Percentiles rank a stretch among this genome's conserved stretches.
Evolutionary conservation across 1,140 invertebrate genomes (phyloP).

Genomic region (Scaptomyza graminum): DNA sequence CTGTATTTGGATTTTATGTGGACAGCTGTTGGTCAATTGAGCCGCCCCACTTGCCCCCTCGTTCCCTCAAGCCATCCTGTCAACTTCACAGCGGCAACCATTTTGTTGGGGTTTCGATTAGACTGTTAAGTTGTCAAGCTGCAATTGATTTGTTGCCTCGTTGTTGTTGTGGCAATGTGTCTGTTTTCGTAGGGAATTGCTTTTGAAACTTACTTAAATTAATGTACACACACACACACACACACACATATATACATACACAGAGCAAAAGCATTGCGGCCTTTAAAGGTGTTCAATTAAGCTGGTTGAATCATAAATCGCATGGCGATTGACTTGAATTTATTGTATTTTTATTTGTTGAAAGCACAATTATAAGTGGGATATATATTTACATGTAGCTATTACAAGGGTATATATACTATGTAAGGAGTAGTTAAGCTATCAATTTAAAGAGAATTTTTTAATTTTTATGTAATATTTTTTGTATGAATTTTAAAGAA

Average conservation of each 20-base stretch:
- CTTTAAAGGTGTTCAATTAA: conserved; percentile 24
- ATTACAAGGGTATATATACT: background rate
- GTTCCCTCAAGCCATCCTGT: background rate
- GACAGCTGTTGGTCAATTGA: conserved; percentile 81
- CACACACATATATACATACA: background rate
- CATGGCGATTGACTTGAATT: conserved; percentile 1
- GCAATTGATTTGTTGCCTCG: conserved; percentile 79
- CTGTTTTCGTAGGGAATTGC: conserved; percentile 11
- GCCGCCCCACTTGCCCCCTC: conserved; percentile 11
- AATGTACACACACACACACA: conserved; percentile 31
- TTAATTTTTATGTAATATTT: no score
- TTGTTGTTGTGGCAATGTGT: conserved; percentile 12
- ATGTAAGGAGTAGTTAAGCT: no score
- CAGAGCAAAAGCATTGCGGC: conserved; percentile 6
- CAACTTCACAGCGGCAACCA: conserved; percentile 59
- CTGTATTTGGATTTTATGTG: conserved; percentile 69
- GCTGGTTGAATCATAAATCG: conserved; percentile 32
- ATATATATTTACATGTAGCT: background rate
- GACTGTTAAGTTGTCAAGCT: conserved; percentile 82
- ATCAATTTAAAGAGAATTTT: no score
- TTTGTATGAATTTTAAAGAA: no score
- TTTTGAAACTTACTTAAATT: conserved; percentile 13
- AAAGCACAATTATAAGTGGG: conserved; percentile 3
- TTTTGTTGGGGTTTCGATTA: conserved; percentile 80
- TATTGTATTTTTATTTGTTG: background rate